Percentiles rank a stretch among this genome's conserved stretches.
Evolutionary conservation across 2,888 invertebrate species (phyloP).

Genomic region (Lagria hirta): DNA sequence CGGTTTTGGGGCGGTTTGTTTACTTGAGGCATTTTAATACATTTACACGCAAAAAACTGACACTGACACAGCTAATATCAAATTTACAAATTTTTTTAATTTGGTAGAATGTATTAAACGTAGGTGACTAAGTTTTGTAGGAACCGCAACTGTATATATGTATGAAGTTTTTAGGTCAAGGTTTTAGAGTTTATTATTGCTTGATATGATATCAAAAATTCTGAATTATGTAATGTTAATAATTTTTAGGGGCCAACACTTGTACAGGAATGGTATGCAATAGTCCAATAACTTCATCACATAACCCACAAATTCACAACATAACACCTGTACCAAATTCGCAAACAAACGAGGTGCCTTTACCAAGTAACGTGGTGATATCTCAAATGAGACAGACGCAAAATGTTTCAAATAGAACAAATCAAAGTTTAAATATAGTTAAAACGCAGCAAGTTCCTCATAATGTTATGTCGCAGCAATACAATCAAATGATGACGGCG

Average conservation of each 20-base stretch:
- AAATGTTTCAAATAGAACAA: slow-evolving; percentile 37
- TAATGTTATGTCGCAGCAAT: slow-evolving; percentile 33
- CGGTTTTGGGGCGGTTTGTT: no score
- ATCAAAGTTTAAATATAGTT: slow-evolving; percentile 40
- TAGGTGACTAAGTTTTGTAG: no score
- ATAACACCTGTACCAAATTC: slow-evolving; percentile 40
- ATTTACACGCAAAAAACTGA: no score
- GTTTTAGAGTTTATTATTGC: no score
- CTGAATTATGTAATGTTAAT: slow-evolving; percentile 6
- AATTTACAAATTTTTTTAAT: no score
- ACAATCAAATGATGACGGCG: slow-evolving; percentile 31
- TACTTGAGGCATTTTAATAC: no score
- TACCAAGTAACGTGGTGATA: slow-evolving; percentile 50
- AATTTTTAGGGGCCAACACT: slow-evolving; percentile 42
- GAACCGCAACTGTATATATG: no score
- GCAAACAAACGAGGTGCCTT: slow-evolving; percentile 51
- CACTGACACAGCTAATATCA: no score
- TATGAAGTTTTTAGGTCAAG: no score
- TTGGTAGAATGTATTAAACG: no score
- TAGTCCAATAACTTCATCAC: slow-evolving; percentile 44
- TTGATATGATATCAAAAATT: no score
- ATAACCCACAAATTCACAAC: slow-evolving; percentile 38
- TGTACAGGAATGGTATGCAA: slow-evolving; percentile 47
- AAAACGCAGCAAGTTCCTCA: slow-evolving; percentile 37
- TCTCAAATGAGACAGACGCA: slow-evolving; percentile 42